These are phyloP conservation scores for Oxytorus armatus DNA, from an alignment of 2,888 invertebrate species.

Conservation along the genomic window DNA sequence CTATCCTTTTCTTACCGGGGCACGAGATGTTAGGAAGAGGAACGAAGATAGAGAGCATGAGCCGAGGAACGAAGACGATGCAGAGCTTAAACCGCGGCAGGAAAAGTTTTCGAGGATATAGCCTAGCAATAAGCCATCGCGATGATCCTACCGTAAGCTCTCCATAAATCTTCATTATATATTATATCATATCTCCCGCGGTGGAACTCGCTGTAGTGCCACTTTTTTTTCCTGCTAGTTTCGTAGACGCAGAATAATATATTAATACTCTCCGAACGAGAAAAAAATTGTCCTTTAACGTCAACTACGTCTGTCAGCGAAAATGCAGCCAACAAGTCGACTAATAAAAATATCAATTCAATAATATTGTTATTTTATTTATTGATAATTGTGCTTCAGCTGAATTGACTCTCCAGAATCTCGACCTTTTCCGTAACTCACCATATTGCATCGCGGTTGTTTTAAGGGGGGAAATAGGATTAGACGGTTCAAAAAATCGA, in stretches of 20 bases:
- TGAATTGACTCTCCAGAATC: not conserved
- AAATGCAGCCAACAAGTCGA: not conserved
- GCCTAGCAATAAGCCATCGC: constrained; percentile 78
- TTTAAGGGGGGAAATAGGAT: no score
- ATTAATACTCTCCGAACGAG: constrained; percentile 12
- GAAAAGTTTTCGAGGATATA: constrained; percentile 75
- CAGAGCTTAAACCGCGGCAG: constrained; percentile 73
- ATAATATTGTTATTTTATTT: not conserved
- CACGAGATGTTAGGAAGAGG: constrained; percentile 28
- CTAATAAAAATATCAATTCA: not conserved
- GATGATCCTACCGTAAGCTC: constrained; percentile 76
- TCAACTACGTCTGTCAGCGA: not conserved
- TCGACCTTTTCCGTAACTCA: constrained; percentile 1
- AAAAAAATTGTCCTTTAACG: constrained; percentile 24
- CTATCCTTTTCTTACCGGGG: constrained; percentile 33
- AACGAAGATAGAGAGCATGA: no score
- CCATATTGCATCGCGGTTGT: not conserved
- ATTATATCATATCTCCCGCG: constrained; percentile 76
- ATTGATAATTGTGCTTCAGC: not conserved
- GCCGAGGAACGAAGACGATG: constrained; percentile 64
- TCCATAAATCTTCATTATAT: constrained; percentile 81
- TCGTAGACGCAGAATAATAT: constrained; percentile 33
- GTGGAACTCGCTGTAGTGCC: constrained; percentile 38
- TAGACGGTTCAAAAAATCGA: no score
- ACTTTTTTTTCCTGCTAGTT: constrained; percentile 47